Base-by-base conservation (phyloP, 2,888 invertebrate species). In the Dryomyza anilis region DNA sequence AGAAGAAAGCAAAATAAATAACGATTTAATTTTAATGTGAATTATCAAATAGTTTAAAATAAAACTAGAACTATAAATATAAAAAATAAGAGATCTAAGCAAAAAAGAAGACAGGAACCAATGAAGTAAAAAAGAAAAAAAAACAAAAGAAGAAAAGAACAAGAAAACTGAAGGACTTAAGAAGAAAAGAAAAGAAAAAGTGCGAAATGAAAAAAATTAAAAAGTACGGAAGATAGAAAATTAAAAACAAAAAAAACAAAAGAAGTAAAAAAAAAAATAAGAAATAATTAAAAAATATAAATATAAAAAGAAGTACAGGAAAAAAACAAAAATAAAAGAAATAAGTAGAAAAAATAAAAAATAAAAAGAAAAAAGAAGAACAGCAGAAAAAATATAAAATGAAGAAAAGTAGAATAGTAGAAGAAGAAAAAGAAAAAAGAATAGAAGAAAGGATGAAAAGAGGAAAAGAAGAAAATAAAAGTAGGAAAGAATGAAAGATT, bases 131-230 rank as follows among this genome's bases (percentile, higher is more conserved):
- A 57, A 46, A 43, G 45, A 56, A 56, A 56, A 30, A 55, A 67
- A 64, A 67, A 67, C 46, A 56, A 65, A 65, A 67, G 65, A 65
- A 43, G 57, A 25, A n/a, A 33, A 8, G 33, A 8, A 33, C 7
- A 33, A 12, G 33, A 12, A 33, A 12, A 12, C 36, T 10, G 48
- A 62, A 16, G 43, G 58, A 14, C 33, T 29, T n/a, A n/a, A 53
- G 46, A 36, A 39, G 48, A 21, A 25, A 36, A 45, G n/a, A 53
- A 8, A 23, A 33, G 33, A 33, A 12, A 33, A n/a, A 6, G 39
- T 39, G 39, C 2, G n/a, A n/a, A n/a, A n/a, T n/a, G n/a, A n/a
- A n/a, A n/a, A n/a, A n/a, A n/a, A 39, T 3, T 14, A n/a, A 3
- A n/a, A 39, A n/a, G 39, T 12, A 6, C 14, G 7, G 39, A 39